Evolutionary conservation across 2,113 vertebrate species (phyloP).

Genomic region (Cyrtonyx montezumae): DNA sequence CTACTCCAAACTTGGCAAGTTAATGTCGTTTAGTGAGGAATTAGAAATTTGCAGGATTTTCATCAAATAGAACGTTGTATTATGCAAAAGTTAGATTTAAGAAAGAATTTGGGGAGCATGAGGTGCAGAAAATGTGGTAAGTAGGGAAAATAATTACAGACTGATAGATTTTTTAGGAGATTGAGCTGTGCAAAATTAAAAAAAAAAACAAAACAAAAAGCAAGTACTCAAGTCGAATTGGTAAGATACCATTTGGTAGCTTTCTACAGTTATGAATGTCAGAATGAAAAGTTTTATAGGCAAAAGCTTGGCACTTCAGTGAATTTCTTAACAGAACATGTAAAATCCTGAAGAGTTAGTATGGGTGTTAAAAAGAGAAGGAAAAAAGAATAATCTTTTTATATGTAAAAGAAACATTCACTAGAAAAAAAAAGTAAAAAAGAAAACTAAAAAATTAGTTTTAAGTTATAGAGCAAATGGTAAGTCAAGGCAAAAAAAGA

Average conservation of each 20-base stretch:
- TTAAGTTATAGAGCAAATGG: not conserved
- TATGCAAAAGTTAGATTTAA: not conserved
- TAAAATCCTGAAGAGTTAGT: not conserved
- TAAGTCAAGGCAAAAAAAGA: not conserved
- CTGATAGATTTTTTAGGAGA: not conserved
- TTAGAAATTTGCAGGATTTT: not conserved
- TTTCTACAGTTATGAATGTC: not conserved
- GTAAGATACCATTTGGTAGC: not conserved
- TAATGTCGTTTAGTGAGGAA: not conserved
- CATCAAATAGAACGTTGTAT: not conserved
- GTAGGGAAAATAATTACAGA: not conserved
- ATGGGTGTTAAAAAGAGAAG: not conserved
- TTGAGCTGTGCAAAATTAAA: not conserved
- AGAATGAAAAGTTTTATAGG: not conserved
- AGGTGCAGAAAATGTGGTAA: not conserved
- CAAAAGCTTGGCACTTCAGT: not conserved
- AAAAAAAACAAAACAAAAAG: not conserved
- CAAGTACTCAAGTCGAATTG: not conserved
- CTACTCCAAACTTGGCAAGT: not conserved
- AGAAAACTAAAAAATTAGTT: not conserved
- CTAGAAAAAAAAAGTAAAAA: not conserved
- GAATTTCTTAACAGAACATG: not conserved
- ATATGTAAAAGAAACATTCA: not conserved
- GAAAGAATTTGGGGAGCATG: not conserved
- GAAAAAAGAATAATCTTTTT: not conserved